Evolutionary conservation across 1,140 invertebrate species (phyloP).

Genomic region (Holotrichia oblita): DNA sequence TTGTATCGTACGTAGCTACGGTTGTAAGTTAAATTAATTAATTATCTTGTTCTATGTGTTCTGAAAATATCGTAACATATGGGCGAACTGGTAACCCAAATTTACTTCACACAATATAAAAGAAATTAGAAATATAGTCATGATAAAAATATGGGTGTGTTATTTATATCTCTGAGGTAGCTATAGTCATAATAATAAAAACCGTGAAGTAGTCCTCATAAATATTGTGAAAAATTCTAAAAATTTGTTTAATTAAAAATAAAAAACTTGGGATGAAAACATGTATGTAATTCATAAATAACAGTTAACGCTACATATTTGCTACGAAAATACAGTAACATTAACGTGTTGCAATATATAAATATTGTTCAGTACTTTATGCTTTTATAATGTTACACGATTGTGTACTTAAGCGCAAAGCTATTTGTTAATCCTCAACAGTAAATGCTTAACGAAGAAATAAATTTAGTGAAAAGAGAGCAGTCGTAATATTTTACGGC

Average conservation of each 20-base stretch:
- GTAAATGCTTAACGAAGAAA: not conserved
- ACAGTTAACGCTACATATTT: not conserved
- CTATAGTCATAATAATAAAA: no score
- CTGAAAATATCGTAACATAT: not conserved
- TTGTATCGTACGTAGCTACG: not conserved
- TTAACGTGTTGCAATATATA: not conserved
- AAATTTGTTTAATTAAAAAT: no score
- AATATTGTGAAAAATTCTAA: no score
- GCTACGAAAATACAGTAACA: not conserved
- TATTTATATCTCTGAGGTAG: no score
- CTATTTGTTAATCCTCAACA: not conserved
- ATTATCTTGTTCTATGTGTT: not conserved
- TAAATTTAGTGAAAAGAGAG: not conserved
- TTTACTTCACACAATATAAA: not conserved
- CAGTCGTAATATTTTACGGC: not conserved
- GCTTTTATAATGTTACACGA: not conserved
- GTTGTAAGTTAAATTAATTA: not conserved
- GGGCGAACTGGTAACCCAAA: not conserved
- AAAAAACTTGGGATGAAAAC: no score
- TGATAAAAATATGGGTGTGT: no score
- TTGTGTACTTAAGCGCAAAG: not conserved
- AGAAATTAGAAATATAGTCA: no score
- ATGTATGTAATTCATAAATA: not conserved
- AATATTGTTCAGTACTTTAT: slow-evolving; percentile 9
- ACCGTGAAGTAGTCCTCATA: no score